Evolutionary conservation across 2,797 vertebrate genomes (phyloP), one percentile per base, ranked within the genome.

Genomic region (Microcaecilia unicolor): DNA sequence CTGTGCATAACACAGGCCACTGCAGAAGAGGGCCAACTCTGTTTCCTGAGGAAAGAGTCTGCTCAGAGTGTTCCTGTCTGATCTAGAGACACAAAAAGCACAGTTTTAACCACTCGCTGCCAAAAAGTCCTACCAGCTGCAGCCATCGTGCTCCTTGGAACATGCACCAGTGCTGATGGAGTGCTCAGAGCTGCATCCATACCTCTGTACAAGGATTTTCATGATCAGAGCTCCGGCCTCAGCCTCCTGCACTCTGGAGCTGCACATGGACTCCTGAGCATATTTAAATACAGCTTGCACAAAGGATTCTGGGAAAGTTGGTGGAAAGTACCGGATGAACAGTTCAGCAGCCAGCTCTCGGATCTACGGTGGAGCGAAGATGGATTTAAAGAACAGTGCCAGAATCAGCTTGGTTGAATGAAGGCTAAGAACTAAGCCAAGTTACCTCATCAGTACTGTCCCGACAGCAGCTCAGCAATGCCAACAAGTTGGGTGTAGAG

Each of bases 391-490:
- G 5, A 8, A 4, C 3, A 14, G n/a, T n/a, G n/a, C n/a, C n/a
- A n/a, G n/a, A n/a, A n/a, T n/a, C n/a, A n/a, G n/a, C n/a, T n/a
- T n/a, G n/a, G n/a, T n/a, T n/a, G 23, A 18, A 9, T 5, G 4
- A 5, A 2, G 11, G 8, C 26, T 7, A 5, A 8, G 7, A n/a
- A 30, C 15, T 10, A 1, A 8, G 15, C 8, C 15, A 2, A 13
- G 34, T 55, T 48, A 92, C 91, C 85, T 96, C 92, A 0, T 90
- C 92, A 11, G 91, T 96, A 32, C 77, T 77, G 72, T 94, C 92
- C 50, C 89, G 84, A 23, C 94, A 73, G 63, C 87, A 92, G 64
- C 83, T 79, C 64, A 93, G 68, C 9, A 96, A 74, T 0, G 61
- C 70, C 57, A 90, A 47, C 26, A 82, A 72, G 37, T 81, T 91